Evolutionary conservation across 1,140 invertebrate genomes (phyloP).

Genomic region (Kradibia gibbosae): DNA sequence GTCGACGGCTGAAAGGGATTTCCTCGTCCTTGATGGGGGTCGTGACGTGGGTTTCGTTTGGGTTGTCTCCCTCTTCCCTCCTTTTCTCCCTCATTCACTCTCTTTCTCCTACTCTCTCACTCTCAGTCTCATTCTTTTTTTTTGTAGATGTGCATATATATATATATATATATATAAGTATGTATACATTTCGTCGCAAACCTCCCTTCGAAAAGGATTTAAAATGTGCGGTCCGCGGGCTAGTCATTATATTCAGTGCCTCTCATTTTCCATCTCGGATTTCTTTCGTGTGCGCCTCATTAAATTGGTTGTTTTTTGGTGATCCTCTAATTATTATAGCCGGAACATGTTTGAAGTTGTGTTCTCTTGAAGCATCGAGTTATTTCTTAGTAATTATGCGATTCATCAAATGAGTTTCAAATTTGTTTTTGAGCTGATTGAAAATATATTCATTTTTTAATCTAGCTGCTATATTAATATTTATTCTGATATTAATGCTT

Average conservation of each 20-base stretch:
- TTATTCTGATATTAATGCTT: too few relatives aligned
- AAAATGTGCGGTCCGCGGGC: not conserved
- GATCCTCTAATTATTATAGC: not conserved
- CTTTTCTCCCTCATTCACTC: not conserved
- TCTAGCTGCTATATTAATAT: too few relatives aligned
- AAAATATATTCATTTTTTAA: too few relatives aligned
- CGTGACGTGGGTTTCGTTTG: not conserved
- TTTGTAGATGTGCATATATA: not conserved
- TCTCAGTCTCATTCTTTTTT: not conserved
- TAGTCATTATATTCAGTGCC: not conserved
- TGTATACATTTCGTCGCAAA: not conserved
- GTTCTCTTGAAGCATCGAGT: not conserved
- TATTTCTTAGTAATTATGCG: not conserved
- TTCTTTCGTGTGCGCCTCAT: not conserved
- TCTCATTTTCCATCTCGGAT: constrained; percentile 17
- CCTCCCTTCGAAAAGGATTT: not conserved
- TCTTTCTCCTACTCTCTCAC: not conserved
- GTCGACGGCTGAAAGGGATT: not conserved
- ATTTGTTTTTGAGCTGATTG: too few relatives aligned
- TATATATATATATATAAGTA: not conserved
- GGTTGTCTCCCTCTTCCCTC: not conserved
- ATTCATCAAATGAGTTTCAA: not conserved
- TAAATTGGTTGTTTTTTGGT: constrained; percentile 21
- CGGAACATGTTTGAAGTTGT: not conserved
- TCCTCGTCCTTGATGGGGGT: constrained; percentile 15